Percentiles rank a stretch among this genome's conserved stretches.
Evolutionary conservation across 2,797 vertebrate genomes (phyloP).

Genomic region (Labroides dimidiatus): DNA sequence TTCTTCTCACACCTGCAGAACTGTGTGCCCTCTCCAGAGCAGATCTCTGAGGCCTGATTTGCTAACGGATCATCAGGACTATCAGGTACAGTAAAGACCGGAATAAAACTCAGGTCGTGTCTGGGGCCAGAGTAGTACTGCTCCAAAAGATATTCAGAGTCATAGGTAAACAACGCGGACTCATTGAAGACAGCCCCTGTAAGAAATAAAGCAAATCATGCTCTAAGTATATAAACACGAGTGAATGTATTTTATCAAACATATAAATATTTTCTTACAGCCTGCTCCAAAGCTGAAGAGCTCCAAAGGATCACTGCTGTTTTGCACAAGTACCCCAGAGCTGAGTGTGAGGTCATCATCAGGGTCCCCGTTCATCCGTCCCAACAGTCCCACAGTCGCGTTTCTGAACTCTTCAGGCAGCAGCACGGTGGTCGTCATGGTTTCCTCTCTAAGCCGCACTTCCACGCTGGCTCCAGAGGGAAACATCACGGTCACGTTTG

Average conservation of each 20-base stretch:
- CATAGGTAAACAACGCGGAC: constrained; percentile 93
- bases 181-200: constrained; percentile 87
- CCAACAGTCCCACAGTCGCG: constrained; percentile 87
- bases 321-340: constrained; percentile 69
- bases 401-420: constrained; percentile 86
- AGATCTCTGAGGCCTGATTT: constrained; percentile 67
- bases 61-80: constrained; percentile 76
- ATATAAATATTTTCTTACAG: constrained; percentile 84
- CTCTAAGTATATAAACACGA: fast-evolving
- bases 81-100: constrained; percentile 80
- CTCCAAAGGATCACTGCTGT: constrained; percentile 77
- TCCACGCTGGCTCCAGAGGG: constrained; percentile 90
- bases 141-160: constrained; percentile 83
- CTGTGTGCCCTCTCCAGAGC: constrained; percentile 79
- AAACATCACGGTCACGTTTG: constrained; percentile 90
- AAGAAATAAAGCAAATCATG: constrained; percentile 25
- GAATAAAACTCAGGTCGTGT: constrained; percentile 86
- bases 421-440: constrained; percentile 86
- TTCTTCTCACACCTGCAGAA: constrained; percentile 77
- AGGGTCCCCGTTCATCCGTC: constrained; percentile 85
- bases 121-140: constrained; percentile 81
- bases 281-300: constrained; percentile 87
- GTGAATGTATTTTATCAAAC: no score
- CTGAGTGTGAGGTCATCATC: constrained; percentile 86
- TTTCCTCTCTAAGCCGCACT: constrained; percentile 73